These are phyloP conservation scores for Ceratina calcarata DNA, from an alignment of 1,140 invertebrate species.

Conservation along the genomic window DNA sequence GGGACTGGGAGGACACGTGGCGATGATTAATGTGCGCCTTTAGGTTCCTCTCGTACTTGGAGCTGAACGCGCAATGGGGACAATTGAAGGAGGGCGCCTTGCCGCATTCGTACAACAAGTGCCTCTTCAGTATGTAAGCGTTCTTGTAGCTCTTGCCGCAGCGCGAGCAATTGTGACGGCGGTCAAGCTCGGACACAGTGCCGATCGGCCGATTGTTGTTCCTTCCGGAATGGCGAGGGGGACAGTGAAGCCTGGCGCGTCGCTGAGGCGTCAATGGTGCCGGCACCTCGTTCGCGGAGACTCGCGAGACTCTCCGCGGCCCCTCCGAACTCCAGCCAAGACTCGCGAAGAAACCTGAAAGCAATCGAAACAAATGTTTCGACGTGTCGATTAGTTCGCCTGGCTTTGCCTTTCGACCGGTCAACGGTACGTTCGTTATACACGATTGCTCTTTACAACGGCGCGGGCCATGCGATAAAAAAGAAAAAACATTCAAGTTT, in stretches of 20 bases:
- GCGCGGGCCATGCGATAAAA: conserved; percentile 66
- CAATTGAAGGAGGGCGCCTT: conserved; percentile 82
- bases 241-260: conserved; percentile 73
- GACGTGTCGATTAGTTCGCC: conserved; percentile 49
- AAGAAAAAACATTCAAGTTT: conserved; percentile 76
- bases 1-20: conserved; percentile 69
- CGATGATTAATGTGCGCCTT: conserved; percentile 80
- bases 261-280: conserved; percentile 74
- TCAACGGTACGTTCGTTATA: conserved; percentile 28
- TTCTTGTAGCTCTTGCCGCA: conserved; percentile 80
- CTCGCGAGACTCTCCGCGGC: conserved; percentile 26
- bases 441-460: conserved; percentile 61
- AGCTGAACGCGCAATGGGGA: conserved; percentile 80
- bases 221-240: conserved; percentile 64
- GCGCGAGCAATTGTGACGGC: conserved; percentile 77
- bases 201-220: conserved; percentile 61
- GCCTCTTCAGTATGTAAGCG: conserved; percentile 78
- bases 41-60: conserved; percentile 79
- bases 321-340: conserved; percentile 73
- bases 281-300: conserved; percentile 62
- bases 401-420: neutral
- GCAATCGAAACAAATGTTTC: conserved; percentile 51
- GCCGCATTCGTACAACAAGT: conserved; percentile 81
- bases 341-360: conserved; percentile 76
- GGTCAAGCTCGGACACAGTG: conserved; percentile 66